Evolutionary conservation across 2,113 vertebrate species (phyloP), one percentile per base, ranked within the genome.

Genomic region (Gambusia holbrooki): DNA sequence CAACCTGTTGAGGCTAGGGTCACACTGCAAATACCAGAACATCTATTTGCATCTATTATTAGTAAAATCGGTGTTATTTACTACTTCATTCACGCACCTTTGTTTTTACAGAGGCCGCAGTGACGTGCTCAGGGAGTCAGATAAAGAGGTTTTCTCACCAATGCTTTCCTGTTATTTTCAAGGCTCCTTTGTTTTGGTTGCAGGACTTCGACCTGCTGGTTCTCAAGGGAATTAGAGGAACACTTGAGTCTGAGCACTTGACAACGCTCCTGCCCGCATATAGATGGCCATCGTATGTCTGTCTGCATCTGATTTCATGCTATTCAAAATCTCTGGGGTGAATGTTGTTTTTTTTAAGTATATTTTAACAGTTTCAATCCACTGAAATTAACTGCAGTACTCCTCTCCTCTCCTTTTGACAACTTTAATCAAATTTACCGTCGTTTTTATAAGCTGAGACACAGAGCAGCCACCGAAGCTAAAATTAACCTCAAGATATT

Each of bases 111-210:
- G 94, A 93, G 95, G 96, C 93, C 89, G 94, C 89, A 92, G 94
- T 98, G 98, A 98, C 97, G 97, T 97, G 97, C 93, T 96, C 95
- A 90, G 96, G 96, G 96, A 97, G 95, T 96, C 96, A 97, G 96
- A 95, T 96, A 94, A 83, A 93, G 96, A 95, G 96, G 95, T 97
- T 97, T 99, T 99, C 97, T 99, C 98, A 99, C 97, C 96, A 97
- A 96, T 93, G 93, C 95, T 95, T 99, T 99, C 97, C 98, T 99
- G 98, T 98, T 99, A 95, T 98, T 98, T 92, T 95, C 94, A 94
- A 95, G 93, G 91, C 71, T 81, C 96, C 97, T 98, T 99, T 99
- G 97, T 99, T 97, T 37, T 96, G 93, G 96, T 94, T 93, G 93
- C 92, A 93, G 94, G 95, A 90, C 94, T 95, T 94, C 94, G 82